phyloP scores from a whole-genome alignment of 2,797 vertebrate genomes.

The Psittacula derbiana region DNA sequence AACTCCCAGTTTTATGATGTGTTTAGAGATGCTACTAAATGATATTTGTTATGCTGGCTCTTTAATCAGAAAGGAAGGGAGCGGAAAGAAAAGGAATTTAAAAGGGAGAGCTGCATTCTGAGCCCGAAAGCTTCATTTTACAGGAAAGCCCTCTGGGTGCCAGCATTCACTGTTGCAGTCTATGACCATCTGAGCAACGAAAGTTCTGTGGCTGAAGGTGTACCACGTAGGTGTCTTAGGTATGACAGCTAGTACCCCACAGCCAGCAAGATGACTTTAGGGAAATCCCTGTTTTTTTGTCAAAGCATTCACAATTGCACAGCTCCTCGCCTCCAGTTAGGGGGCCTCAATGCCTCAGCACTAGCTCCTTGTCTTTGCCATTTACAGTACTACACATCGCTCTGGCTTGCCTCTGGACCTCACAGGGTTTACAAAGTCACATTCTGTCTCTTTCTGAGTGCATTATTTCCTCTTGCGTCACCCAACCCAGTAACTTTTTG shows the following conservation, averaged over 20 bases:
- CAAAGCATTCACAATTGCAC: not conserved
- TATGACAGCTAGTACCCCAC: not conserved
- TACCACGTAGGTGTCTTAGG: not conserved
- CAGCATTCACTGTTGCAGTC: not conserved
- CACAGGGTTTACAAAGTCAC: not conserved
- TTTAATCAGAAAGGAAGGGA: not conserved
- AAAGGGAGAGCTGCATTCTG: not conserved
- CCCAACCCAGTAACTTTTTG: not conserved
- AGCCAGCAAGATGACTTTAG: not conserved
- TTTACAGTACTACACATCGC: not conserved
- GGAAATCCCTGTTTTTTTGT: not conserved
- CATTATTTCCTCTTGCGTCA: not conserved
- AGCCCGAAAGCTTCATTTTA: not conserved
- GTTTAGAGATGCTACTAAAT: not conserved
- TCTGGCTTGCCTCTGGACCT: not conserved
- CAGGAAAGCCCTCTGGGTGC: not conserved
- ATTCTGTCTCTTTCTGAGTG: not conserved
- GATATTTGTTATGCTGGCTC: not conserved
- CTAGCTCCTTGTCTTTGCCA: not conserved
- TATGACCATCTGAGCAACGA: not conserved
- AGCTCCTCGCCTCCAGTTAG: not conserved
- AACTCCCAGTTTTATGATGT: not conserved
- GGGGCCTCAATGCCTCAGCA: not conserved
- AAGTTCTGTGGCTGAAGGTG: not conserved
- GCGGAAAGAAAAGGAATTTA: not conserved